Evolutionary conservation across 2,797 vertebrate species (phyloP).

Genomic region (Dromococcyx pavoninus): DNA sequence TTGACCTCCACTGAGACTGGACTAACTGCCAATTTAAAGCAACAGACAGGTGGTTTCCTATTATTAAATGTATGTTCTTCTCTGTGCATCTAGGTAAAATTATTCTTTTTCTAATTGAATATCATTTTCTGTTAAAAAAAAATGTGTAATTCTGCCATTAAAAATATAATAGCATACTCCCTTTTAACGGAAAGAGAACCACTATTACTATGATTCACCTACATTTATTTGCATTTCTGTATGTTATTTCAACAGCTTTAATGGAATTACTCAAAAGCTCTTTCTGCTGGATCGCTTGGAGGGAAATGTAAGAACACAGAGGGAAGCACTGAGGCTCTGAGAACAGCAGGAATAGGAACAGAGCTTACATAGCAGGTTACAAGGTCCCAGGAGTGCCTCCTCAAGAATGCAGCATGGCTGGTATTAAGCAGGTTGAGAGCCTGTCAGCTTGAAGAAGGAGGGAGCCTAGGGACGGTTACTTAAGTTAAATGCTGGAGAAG

Average conservation of each 20-base stretch:
- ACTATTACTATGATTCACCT: background rate
- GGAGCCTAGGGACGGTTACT: conserved; percentile 34
- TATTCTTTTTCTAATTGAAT: background rate
- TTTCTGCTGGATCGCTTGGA: conserved; percentile 7
- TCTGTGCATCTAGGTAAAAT: background rate
- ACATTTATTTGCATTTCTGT: conserved; percentile 32
- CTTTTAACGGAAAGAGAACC: background rate
- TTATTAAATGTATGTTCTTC: background rate
- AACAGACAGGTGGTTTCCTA: background rate
- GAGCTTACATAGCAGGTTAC: conserved; percentile 30
- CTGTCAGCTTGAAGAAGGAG: conserved; percentile 39
- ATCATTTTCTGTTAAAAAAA: background rate
- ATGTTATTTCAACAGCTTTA: conserved; percentile 1
- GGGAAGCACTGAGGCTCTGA: background rate
- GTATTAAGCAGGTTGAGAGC: conserved; percentile 19
- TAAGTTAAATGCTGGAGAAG: background rate
- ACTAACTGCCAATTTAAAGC: conserved; percentile 3
- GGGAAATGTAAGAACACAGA: conserved; percentile 24
- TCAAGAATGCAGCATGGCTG: background rate
- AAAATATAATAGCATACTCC: background rate
- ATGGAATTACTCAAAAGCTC: conserved; percentile 38
- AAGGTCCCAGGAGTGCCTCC: conserved; percentile 14
- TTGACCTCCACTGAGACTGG: background rate
- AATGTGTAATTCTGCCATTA: background rate
- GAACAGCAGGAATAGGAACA: conserved; percentile 24